Percentiles rank a stretch among this genome's conserved stretches.
Evolutionary conservation across 2,113 vertebrate species (phyloP).

Genomic region (Oreotrochilus melanogaster): DNA sequence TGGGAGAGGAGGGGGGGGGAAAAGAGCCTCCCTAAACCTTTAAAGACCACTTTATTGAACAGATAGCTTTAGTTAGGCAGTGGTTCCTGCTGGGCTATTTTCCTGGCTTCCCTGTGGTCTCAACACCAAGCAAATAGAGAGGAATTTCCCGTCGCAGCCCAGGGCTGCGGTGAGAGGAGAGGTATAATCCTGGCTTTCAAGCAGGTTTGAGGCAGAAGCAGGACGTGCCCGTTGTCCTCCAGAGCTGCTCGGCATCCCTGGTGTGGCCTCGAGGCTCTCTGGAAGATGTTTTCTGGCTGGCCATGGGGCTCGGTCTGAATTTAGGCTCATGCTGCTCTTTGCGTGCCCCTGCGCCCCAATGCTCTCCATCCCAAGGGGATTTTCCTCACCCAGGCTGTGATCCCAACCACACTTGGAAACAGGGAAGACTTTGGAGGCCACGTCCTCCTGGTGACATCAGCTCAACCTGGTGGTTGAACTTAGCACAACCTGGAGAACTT

Average conservation of each 20-base stretch:
- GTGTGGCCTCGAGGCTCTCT: neutral
- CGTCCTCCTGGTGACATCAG: neutral
- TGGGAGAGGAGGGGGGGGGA: neutral
- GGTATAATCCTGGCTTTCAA: neutral
- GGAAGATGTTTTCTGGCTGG: neutral
- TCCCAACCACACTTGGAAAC: neutral
- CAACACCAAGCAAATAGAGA: neutral
- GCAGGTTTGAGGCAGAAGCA: neutral
- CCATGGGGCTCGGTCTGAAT: neutral
- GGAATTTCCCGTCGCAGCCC: neutral
- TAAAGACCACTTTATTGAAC: slow-evolving; percentile 44
- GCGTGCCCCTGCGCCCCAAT: rapidly evolving
- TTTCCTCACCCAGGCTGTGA: neutral
- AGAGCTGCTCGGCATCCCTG: rapidly evolving
- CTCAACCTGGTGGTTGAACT: neutral
- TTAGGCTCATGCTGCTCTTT: neutral
- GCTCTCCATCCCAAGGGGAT: neutral
- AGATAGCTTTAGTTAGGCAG: slow-evolving; percentile 44
- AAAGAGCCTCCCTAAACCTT: slow-evolving; percentile 52
- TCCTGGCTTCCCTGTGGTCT: slow-evolving; percentile 27
- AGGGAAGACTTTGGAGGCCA: neutral
- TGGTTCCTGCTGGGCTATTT: slow-evolving; percentile 49
- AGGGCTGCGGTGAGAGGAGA: rapidly evolving
- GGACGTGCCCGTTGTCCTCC: rapidly evolving
- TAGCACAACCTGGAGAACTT: rapidly evolving